These are phyloP conservation scores for Drosophila albomicans DNA, from an alignment of 1,140 invertebrate species.

Conservation along the genomic window DNA sequence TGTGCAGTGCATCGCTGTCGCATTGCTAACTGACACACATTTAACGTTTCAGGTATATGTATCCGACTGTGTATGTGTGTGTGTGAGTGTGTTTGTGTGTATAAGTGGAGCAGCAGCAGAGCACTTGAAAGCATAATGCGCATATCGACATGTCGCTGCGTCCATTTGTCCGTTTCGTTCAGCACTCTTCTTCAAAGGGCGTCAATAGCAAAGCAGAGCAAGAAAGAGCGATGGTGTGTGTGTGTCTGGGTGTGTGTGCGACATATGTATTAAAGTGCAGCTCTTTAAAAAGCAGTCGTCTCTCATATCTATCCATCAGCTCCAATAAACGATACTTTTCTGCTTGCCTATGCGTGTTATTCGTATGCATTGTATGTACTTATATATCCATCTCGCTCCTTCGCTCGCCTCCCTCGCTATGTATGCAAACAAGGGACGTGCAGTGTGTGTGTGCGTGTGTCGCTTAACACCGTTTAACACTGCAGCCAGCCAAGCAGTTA, in stretches of 20 bases:
- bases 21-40: neutral
- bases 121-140: conserved; percentile 57
- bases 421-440: conserved; percentile 17
- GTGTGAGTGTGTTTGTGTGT: neutral
- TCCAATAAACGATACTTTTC: conserved; percentile 35
- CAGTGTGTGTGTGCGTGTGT: neutral
- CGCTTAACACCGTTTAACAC: conserved; percentile 42
- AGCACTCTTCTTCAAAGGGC: conserved; percentile 23
- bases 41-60: neutral
- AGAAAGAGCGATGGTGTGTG: neutral
- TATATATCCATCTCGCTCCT: neutral
- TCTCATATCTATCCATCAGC: conserved; percentile 19
- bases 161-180: neutral
- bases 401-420: neutral
- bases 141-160: conserved; percentile 45
- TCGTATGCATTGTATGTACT: neutral
- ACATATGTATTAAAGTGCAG: conserved; percentile 54
- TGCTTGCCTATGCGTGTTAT: neutral
- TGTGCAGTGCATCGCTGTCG: conserved; percentile 6
- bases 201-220: conserved; percentile 21
- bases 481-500: conserved; percentile 38
- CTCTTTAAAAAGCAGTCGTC: conserved; percentile 22
- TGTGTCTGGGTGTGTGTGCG: conserved; percentile 37
- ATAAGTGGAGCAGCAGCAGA: conserved; percentile 34
- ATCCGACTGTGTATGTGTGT: neutral